These are phyloP conservation scores for Digitonthophagus gazella DNA, from an alignment of 2,888 invertebrate genomes.

Conservation along the genomic window DNA sequence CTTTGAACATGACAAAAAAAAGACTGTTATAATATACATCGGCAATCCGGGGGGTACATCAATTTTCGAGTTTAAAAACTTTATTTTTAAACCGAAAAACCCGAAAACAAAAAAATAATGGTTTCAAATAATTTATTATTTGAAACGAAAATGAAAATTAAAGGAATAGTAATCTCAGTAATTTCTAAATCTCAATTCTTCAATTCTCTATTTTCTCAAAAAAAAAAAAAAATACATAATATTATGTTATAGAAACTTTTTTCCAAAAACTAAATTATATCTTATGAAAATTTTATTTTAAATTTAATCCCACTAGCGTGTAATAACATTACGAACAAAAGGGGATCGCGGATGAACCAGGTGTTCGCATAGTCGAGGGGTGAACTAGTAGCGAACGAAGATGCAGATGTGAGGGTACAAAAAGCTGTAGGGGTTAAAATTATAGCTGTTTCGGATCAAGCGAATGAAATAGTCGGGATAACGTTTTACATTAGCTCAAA, in stretches of 20 bases:
- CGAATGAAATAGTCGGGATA: not conserved
- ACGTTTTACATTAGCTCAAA: not conserved
- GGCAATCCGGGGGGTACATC: slow-evolving; percentile 1
- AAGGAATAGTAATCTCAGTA: too few relatives aligned
- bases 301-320: not conserved
- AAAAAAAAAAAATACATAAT: too few relatives aligned
- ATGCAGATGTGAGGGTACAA: slow-evolving; percentile 10
- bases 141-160: too few relatives aligned
- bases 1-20: slow-evolving; percentile 7
- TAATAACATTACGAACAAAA: not conserved
- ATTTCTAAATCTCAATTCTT: too few relatives aligned
- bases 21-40: not conserved
- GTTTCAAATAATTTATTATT: too few relatives aligned
- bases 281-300: not conserved
- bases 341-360: not conserved
- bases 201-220: too few relatives aligned
- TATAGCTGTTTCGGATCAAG: not conserved
- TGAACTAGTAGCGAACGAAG: slow-evolving; percentile 12
- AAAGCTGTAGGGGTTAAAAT: not conserved
- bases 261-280: not conserved
- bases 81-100: not conserved
- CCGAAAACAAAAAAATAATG: too few relatives aligned
- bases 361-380: slow-evolving; percentile 4
- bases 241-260: not conserved
- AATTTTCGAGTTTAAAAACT: not conserved